Conservation (phyloP, 1,140 invertebrate species). For the Oryctes rhinoceros region DNA sequence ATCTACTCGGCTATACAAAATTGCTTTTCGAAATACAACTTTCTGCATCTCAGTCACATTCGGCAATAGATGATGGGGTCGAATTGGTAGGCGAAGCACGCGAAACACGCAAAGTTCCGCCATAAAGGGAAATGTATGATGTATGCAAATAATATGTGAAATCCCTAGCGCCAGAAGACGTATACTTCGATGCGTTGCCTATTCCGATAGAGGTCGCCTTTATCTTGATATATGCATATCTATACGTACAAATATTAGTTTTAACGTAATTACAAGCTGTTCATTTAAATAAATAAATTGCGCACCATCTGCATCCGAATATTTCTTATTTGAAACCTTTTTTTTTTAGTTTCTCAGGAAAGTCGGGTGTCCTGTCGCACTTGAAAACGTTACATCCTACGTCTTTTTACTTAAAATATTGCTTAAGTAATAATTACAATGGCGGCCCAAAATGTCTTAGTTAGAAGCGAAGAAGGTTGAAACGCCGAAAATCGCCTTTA, state of each 20-base stretch:
- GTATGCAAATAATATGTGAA: constrained; percentile 33
- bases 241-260: neutral
- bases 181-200: constrained; percentile 8
- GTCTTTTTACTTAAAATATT: too few species aligned
- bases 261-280: too few species aligned
- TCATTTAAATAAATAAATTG: too few species aligned
- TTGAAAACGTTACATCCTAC: too few species aligned
- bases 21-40: neutral
- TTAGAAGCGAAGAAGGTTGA: too few species aligned
- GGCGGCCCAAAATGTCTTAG: too few species aligned
- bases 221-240: constrained; percentile 6
- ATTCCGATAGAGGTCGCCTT: constrained; percentile 12
- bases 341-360: too few species aligned
- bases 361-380: too few species aligned
- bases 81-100: constrained; percentile 15
- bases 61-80: constrained; percentile 1
- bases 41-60: constrained; percentile 21
- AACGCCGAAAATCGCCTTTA: too few species aligned
- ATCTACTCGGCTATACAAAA: neutral
- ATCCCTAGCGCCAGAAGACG: neutral
- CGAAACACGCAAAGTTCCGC: constrained; percentile 33
- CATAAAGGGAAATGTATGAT: constrained; percentile 33
- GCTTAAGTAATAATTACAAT: too few species aligned
- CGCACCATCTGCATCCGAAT: too few species aligned
- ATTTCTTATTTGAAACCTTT: too few species aligned